Percentiles rank a stretch among this genome's conserved stretches.
Conservation (phyloP, 2,113 vertebrate genomes). For the Trogon surrucura region DNA sequence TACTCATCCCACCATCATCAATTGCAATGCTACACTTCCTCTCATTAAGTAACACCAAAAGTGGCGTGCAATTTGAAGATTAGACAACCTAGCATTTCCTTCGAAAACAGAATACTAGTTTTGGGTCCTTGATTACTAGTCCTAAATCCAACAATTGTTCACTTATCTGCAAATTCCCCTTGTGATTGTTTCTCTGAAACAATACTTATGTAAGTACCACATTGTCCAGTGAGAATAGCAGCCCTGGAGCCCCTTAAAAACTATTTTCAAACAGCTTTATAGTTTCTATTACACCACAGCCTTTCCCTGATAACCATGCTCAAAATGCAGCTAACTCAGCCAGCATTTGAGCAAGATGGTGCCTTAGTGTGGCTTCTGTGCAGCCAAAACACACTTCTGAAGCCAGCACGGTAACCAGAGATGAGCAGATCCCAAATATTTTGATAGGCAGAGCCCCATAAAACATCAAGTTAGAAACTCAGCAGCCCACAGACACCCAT, state of each 20-base stretch:
- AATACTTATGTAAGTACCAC: background rate
- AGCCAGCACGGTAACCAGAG: background rate
- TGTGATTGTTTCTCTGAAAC: background rate
- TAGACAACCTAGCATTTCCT: background rate
- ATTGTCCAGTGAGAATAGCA: background rate
- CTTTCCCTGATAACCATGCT: background rate
- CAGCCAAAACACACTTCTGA: background rate
- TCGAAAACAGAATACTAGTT: slow-evolving; percentile 1
- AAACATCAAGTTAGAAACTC: slow-evolving; percentile 21
- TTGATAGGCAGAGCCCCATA: slow-evolving; percentile 34
- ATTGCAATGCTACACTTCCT: background rate
- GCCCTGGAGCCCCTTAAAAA: background rate
- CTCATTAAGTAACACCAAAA: background rate
- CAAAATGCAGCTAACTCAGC: background rate
- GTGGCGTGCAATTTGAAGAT: background rate
- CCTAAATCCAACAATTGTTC: background rate
- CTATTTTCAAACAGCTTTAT: background rate
- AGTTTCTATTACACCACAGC: background rate
- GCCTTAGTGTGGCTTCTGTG: background rate
- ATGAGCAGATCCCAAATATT: slow-evolving; percentile 50
- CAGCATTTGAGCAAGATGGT: background rate
- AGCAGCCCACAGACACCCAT: background rate
- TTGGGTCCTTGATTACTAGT: background rate
- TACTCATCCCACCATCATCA: background rate
- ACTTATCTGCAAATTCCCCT: background rate